Evolutionary conservation across 2,888 invertebrate genomes (phyloP), one percentile per base, ranked within the genome.

Genomic region (Leucania comma): DNA sequence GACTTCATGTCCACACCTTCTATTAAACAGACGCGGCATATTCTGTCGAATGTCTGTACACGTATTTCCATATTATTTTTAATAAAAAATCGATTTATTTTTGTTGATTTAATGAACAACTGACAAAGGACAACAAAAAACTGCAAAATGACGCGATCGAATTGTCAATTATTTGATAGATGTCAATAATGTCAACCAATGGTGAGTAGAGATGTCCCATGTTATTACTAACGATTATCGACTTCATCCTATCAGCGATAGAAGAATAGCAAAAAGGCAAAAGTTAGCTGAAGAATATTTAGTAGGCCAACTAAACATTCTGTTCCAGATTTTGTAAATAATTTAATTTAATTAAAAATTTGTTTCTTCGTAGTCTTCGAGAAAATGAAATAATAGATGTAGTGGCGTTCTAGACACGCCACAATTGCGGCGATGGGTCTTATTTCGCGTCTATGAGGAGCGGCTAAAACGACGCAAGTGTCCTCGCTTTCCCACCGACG

Each of bases 21-120:
- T 62, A 82, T 68, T 67, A 93, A 86, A 80, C 95, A 95, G 8
- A 92, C 89, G 56, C 95, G 91, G 73, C 95, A 95, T 79, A 93
- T 88, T 75, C 81, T 89, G 56, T 88, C 87, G 57, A 90, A 89
- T 38, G 75, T 48, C 42, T 87, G 70, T 29, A 85, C 73, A 71
- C 72, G 83, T 58, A 87, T 63, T 67, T 89, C 88, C 90, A 90
- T 90, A 29, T 46, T 86, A 68, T 59, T 59, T 68, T 46, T 3
- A 62, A 24, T 32, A 22, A 32, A 6, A 54, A 58, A 66, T 59
- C 17, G 20, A 56, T 66, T 66, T 61, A n/a, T 50, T 73, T 67
- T 46, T 61, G 58, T 56, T 65, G 56, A 78, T 65, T 54, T 61
- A 10, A 2, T 51, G 20, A 9, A 57, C n/a, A 61, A 50, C 35